A percentile compares a stretch with the other conserved stretches of the same genome.
Conservation (phyloP, 2,888 invertebrate species). For the Sesia bembeciformis region DNA sequence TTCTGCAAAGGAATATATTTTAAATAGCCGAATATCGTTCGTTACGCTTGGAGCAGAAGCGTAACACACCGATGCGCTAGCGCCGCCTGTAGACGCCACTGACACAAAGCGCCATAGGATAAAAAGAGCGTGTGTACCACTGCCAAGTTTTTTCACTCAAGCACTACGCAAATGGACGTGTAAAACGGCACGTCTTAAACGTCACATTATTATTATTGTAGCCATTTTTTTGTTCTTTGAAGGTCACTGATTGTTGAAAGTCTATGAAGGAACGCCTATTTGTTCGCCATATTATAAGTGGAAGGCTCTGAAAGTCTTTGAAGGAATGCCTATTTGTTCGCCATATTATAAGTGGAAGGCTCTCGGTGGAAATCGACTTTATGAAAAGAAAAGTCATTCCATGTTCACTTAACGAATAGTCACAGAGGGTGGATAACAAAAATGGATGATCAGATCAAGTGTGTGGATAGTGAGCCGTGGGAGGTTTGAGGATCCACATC, state of each 20-base stretch:
- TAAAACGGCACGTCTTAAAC: conserved; percentile 16
- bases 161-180: conserved; percentile 35
- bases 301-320: no score
- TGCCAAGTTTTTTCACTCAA: conserved; percentile 59
- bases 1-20: no score
- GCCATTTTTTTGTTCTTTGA: background rate
- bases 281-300: no score
- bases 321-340: no score
- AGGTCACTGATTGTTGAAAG: background rate
- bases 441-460: no score
- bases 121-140: conserved; percentile 32
- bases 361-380: no score
- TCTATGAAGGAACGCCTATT: background rate
- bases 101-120: conserved; percentile 42
- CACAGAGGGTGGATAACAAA: no score
- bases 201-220: background rate
- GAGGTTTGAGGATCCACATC: no score
- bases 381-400: no score
- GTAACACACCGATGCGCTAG: conserved; percentile 5
- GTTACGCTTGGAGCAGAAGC: background rate
- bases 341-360: no score
- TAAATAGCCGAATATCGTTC: background rate
- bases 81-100: conserved; percentile 21
- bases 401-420: no score
- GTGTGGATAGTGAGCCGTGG: no score